Conservation (phyloP, 2,113 vertebrate species). For the Dromiciops gliroides region DNA sequence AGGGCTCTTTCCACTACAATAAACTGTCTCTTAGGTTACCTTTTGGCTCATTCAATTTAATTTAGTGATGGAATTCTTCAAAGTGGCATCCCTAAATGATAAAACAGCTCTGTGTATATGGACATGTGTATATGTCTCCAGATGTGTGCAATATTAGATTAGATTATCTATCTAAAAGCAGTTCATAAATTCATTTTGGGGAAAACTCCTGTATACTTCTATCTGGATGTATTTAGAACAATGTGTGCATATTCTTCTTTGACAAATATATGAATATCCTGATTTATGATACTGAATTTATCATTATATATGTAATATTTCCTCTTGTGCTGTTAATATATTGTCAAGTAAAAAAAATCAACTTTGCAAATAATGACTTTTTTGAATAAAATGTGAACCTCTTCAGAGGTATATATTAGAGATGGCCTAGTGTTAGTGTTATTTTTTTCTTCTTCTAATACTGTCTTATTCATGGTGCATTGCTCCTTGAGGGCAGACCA, state of each 20-base stretch:
- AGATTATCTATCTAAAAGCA: neutral
- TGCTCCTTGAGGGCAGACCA: constrained; percentile 10
- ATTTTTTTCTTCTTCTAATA: neutral
- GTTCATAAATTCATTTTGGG: neutral
- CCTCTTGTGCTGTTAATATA: neutral
- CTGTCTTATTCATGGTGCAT: neutral
- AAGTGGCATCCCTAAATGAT: neutral
- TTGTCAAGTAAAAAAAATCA: neutral
- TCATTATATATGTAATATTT: neutral
- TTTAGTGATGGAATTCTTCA: neutral
- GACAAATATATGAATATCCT: neutral
- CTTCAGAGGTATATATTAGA: neutral
- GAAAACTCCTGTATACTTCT: neutral
- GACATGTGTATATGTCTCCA: neutral
- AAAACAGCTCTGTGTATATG: neutral
- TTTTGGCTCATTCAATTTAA: neutral
- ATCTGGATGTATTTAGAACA: neutral
- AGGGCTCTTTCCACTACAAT: neutral
- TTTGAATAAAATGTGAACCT: neutral
- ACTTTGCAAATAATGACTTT: neutral
- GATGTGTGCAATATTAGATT: neutral
- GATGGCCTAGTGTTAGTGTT: neutral
- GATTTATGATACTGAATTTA: neutral
- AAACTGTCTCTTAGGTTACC: neutral
- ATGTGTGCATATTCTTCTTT: neutral